Evolutionary conservation across 1,140 invertebrate genomes (phyloP), one percentile per base, ranked within the genome.

Genomic region (Cylas formicarius): DNA sequence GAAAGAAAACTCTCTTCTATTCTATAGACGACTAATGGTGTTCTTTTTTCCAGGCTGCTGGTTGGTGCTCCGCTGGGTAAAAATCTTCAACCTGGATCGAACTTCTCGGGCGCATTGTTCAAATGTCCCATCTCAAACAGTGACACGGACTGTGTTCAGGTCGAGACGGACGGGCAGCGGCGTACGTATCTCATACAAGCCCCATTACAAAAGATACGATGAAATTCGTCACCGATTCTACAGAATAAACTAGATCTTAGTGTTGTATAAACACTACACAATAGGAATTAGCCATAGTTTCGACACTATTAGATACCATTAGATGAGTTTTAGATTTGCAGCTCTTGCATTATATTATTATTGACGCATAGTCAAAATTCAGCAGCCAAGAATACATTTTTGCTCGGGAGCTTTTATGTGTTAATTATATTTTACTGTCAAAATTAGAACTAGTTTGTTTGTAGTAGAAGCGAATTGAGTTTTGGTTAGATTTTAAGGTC

Each of bases 11-110:
- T n/a, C n/a, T n/a, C n/a, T n/a, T n/a, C n/a, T n/a, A n/a, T n/a
- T n/a, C n/a, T n/a, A n/a, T n/a, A n/a, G n/a, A n/a, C n/a, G n/a
- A n/a, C 11, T 33, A 1, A 18, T 36, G 29, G 13, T 13, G 22
- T 17, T 22, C 44, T 57, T 64, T 51, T 50, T 73, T 77, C 7
- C 70, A 96, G 92, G 80, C 72, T 97, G 49, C 68, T 97, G 38
- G 86, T 96, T 2, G 93, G 93, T 19, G 92, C 93, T 22, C 93
- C 93, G 3, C 66, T 86, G 51, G 90, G 81, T 44, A 75, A 90
- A 56, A 93, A 93, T 66, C 65, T 75, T 35, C 87, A 94, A 66
- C 86, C 88, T 2, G 72, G 75, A 20, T 93, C 90, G 7, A 86
- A 80, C 41, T 74, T 70, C 48, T 91, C 91, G 1, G 93, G 93